A percentile compares a stretch with the other conserved stretches of the same genome.
Conservation (phyloP, 2,113 vertebrate species). For the Theropithecus gelada region DNA sequence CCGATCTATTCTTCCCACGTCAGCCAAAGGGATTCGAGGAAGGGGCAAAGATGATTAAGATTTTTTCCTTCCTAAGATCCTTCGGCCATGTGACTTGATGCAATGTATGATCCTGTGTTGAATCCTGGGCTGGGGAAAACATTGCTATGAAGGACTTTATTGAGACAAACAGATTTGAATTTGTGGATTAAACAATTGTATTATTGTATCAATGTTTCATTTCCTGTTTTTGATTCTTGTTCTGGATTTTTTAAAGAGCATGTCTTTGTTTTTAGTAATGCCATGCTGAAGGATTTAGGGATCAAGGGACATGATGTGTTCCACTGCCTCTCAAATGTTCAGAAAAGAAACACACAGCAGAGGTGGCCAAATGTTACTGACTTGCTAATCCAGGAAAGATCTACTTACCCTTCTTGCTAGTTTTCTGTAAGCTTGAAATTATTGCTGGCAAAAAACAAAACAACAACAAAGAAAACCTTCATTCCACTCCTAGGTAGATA, state of each 20-base stretch:
- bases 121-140: not conserved
- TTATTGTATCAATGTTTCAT: not conserved
- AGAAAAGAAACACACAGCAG: not conserved
- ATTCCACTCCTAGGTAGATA: not conserved
- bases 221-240: not conserved
- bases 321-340: not conserved
- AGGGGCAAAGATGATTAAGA: not conserved
- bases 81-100: rapidly evolving
- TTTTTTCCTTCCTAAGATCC: not conserved
- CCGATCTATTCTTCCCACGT: not conserved
- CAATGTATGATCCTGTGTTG: not conserved
- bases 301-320: not conserved
- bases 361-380: not conserved
- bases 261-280: not conserved
- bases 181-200: not conserved
- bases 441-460: not conserved
- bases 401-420: not conserved
- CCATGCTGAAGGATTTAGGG: not conserved
- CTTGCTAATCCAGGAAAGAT: not conserved
- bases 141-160: not conserved
- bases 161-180: not conserved
- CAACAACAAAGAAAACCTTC: not conserved
- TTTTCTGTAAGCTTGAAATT: not conserved
- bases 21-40: not conserved
- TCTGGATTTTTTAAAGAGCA: not conserved